Conservation (phyloP, 2,888 invertebrate genomes). For the Drosophila austrosaltans region DNA sequence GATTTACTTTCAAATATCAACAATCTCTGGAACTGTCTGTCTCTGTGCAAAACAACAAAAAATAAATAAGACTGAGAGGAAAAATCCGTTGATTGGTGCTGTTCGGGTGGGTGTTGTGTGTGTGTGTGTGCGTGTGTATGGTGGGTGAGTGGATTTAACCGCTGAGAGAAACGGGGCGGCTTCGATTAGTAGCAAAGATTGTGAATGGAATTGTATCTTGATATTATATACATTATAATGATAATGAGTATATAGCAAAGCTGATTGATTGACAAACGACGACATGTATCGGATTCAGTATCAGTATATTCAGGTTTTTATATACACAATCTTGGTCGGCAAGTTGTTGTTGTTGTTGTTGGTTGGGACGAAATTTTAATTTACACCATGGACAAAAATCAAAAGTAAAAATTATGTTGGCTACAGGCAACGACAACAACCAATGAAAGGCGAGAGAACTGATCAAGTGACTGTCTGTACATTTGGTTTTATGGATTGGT, state of each 20-base stretch:
- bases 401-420: slow-evolving; percentile 25
- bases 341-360: slow-evolving; percentile 40
- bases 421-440: slow-evolving; percentile 47
- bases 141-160: slow-evolving; percentile 24
- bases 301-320: slow-evolving; percentile 21
- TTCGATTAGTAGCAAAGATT: slow-evolving; percentile 64
- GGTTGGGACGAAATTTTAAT: slow-evolving; percentile 33
- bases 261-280: slow-evolving; percentile 51
- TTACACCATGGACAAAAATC: slow-evolving; percentile 52
- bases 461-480: slow-evolving; percentile 57
- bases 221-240: slow-evolving; percentile 66
- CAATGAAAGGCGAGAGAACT: slow-evolving; percentile 51
- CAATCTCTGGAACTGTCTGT: slow-evolving; percentile 33
- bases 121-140: slow-evolving; percentile 15
- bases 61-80: slow-evolving; percentile 34
- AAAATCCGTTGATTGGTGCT: slow-evolving; percentile 26
- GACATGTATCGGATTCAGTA: slow-evolving; percentile 52
- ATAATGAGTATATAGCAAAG: slow-evolving; percentile 34
- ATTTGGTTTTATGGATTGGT: slow-evolving; percentile 29
- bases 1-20: slow-evolving; percentile 1
- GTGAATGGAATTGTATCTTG: slow-evolving; percentile 45
- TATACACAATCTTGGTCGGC: slow-evolving; percentile 63
- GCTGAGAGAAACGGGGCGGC: slow-evolving; percentile 44
- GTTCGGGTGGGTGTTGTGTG: slow-evolving; percentile 15
- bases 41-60: slow-evolving; percentile 36